Conservation (phyloP, 2,888 invertebrate species). For the Rhyacophila evoluta region DNA sequence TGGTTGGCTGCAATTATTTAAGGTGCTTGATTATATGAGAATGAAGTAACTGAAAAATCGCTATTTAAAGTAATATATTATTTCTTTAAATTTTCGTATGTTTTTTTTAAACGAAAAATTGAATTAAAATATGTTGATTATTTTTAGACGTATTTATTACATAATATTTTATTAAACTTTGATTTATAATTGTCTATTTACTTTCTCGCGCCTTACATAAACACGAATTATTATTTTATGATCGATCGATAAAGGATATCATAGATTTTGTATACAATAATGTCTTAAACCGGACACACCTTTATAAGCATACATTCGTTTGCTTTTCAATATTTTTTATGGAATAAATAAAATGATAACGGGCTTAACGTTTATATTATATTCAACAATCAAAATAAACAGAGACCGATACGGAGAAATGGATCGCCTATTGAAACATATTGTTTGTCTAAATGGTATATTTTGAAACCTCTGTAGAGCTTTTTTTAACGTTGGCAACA, state of each 20-base stretch:
- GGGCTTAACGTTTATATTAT: not conserved
- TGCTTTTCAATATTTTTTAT: slow-evolving; percentile 32
- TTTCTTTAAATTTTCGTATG: not conserved
- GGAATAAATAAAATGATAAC: slow-evolving; percentile 40
- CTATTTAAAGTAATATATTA: no score
- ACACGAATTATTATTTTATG: not conserved
- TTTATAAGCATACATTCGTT: slow-evolving; percentile 34
- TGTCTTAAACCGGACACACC: slow-evolving; percentile 33
- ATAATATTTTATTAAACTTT: no score
- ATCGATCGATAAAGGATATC: not conserved
- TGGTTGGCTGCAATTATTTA: no score
- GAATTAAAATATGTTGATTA: no score
- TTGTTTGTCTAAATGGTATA: no score
- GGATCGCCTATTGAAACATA: not conserved
- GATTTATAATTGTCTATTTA: not conserved
- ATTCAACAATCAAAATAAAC: not conserved
- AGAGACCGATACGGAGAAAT: not conserved
- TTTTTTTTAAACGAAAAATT: not conserved
- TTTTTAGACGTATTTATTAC: no score
- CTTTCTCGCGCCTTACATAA: not conserved
- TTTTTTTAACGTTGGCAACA: no score
- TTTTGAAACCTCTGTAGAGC: no score
- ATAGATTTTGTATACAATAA: not conserved
- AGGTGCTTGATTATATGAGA: no score
- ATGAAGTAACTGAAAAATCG: no score